Evolutionary conservation across 2,113 vertebrate species (phyloP), one percentile per base, ranked within the genome.

Genomic region (Rhea americana): DNA sequence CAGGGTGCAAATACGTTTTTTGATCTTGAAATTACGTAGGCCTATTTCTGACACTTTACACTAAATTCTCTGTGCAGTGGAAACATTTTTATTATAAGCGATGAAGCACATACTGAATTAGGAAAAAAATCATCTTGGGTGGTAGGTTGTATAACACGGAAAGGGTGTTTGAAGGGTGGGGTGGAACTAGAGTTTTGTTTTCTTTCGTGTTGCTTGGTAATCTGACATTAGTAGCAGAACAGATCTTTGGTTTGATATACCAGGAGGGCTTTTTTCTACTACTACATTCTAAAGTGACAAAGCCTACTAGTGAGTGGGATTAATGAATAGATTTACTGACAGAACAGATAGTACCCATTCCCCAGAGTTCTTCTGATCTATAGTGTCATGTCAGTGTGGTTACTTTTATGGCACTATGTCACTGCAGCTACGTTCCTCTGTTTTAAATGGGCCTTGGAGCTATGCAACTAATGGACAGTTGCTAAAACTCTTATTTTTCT

Each of bases 141-240:
- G 30, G 43, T 43, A 12, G 43, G 20, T 41, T 87, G 45, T 32
- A 8, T 25, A 66, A 30, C 22, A 35, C 26, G 32, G 53, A 35
- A 21, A 8, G n/a, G 21, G 59, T 11, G n/a, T 32, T 17, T 11
- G 58, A 7, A 13, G 25, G 13, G 25, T 14, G 45, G 45, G 11
- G 53, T 35, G 20, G 10, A 35, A 35, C 11, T 62, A 13, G 15
- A 2, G 0, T 9, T 30, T 7, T 13, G 4, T 1, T 4, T 26
- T 65, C 47, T 16, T 61, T 56, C 20, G 4, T 6, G 4, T 55
- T 55, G 28, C 25, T 68, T 37, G 32, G 63, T 30, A 43, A 30
- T 80, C 24, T 70, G 56, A 50, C 11, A 13, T 63, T 28, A 58
- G 22, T n/a, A 50, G 14, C 35, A 43, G 51, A 73, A 41, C 6